A percentile compares a stretch with the other conserved stretches of the same genome.
Conservation (phyloP, 2,888 invertebrate species). For the Lepidochrysops patricia region DNA sequence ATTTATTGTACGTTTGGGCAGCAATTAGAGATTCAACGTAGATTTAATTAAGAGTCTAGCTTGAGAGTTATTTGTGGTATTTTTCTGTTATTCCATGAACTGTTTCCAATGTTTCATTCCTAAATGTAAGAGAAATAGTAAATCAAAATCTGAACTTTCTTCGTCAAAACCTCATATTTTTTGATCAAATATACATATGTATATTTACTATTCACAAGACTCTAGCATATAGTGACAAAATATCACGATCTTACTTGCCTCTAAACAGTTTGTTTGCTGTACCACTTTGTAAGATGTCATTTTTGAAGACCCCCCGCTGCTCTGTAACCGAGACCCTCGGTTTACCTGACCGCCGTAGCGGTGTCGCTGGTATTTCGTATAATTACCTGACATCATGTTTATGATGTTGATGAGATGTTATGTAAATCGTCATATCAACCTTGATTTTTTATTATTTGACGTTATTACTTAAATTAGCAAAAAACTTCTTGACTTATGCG, state of each 20-base stretch:
- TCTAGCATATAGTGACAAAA: background rate
- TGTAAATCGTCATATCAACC: background rate
- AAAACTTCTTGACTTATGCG: background rate
- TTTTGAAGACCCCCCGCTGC: slow-evolving; percentile 10
- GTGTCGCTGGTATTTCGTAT: background rate
- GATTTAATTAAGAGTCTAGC: background rate
- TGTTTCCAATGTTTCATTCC: background rate
- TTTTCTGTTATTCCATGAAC: background rate
- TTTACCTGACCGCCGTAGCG: slow-evolving; percentile 9
- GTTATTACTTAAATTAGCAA: background rate
- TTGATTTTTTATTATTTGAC: background rate
- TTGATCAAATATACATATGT: background rate
- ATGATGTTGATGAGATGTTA: slow-evolving; percentile 6
- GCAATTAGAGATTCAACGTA: slow-evolving; percentile 43
- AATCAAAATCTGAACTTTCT: background rate
- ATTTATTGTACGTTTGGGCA: slow-evolving; percentile 51
- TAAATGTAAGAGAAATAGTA: background rate
- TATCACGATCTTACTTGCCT: background rate
- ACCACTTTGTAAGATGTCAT: slow-evolving; percentile 9
- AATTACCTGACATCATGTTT: slow-evolving; percentile 6
- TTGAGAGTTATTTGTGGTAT: background rate
- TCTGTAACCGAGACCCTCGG: slow-evolving; percentile 1
- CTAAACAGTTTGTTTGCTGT: slow-evolving; percentile 9
- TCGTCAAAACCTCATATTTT: background rate
- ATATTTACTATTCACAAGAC: background rate